Percentiles rank a stretch among this genome's conserved stretches.
Evolutionary conservation across 2,888 invertebrate genomes (phyloP).

Genomic region (Sabatieria punctata): DNA sequence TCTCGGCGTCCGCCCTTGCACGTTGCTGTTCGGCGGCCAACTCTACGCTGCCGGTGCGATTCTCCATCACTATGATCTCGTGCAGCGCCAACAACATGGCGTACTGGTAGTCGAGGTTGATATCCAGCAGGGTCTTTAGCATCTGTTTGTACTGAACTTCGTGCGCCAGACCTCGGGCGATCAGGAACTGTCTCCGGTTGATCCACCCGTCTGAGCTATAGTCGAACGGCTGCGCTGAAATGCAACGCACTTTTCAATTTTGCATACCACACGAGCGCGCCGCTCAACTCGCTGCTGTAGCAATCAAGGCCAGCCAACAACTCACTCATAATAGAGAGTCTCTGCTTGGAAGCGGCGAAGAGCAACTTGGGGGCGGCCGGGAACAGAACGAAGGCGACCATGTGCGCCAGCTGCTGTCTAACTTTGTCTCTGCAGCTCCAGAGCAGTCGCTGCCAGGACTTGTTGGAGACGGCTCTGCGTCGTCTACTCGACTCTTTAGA

Average conservation of each 20-base stretch:
- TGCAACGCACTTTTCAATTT: too few relatives aligned
- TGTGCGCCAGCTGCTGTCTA: constrained; percentile 16
- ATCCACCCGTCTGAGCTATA: background rate
- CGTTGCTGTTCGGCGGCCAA: background rate
- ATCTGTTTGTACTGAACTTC: constrained; percentile 10
- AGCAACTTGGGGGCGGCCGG: constrained; percentile 15
- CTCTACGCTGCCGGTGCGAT: background rate
- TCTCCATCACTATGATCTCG: constrained; percentile 15
- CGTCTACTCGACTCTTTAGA: background rate
- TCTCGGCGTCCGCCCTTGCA: constrained; percentile 12
- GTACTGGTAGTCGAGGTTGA: constrained; percentile 15
- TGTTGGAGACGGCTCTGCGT: background rate
- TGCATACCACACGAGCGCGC: too few relatives aligned
- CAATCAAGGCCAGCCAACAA: too few relatives aligned
- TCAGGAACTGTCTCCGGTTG: background rate
- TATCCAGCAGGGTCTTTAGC: constrained; percentile 11
- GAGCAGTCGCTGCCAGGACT: constrained; percentile 5
- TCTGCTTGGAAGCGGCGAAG: too few relatives aligned
- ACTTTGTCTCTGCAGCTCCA: constrained; percentile 1
- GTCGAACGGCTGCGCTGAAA: too few relatives aligned
- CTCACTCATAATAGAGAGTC: too few relatives aligned
- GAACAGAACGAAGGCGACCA: constrained; percentile 22
- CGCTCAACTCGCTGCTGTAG: too few relatives aligned
- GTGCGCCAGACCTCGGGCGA: constrained; percentile 4
- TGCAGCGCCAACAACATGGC: constrained; percentile 23